phyloP scores from a whole-genome alignment of 2,113 vertebrate genomes.

The Melanerpes aurifrons region DNA sequence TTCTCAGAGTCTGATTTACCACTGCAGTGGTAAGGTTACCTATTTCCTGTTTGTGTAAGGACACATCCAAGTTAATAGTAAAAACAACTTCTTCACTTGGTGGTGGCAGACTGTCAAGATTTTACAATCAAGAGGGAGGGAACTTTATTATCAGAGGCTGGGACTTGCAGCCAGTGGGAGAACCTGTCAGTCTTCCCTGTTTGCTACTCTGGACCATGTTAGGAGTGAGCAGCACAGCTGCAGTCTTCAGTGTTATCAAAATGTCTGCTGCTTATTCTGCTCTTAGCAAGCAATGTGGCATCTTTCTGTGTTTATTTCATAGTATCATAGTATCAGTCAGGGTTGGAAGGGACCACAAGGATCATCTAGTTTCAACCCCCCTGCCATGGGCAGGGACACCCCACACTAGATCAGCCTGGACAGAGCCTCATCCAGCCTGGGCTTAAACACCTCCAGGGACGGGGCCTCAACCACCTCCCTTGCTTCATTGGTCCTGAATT shows the following conservation, averaged over 20 bases:
- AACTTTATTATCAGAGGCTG: background rate
- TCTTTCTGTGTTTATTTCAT: background rate
- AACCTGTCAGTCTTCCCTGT: background rate
- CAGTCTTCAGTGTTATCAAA: background rate
- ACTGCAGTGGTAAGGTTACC: rapidly evolving
- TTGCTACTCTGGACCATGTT: background rate
- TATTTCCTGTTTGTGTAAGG: background rate
- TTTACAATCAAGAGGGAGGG: background rate
- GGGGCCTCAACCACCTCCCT: no score
- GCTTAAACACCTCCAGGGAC: no score
- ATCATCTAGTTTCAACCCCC: no score
- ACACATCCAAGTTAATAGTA: background rate
- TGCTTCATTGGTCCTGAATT: background rate
- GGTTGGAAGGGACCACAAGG: no score
- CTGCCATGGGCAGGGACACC: no score
- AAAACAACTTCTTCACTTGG: background rate
- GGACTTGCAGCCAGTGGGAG: background rate
- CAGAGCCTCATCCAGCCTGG: no score
- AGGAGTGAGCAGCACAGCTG: background rate
- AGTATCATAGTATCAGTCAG: no score
- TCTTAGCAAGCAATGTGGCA: background rate
- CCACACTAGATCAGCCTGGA: no score
- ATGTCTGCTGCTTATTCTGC: background rate
- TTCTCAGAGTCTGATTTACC: background rate
- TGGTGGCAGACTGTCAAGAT: background rate